These are phyloP conservation scores for Acromyrmex charruanus DNA, from an alignment of 1,140 invertebrate genomes.

Conservation along the genomic window DNA sequence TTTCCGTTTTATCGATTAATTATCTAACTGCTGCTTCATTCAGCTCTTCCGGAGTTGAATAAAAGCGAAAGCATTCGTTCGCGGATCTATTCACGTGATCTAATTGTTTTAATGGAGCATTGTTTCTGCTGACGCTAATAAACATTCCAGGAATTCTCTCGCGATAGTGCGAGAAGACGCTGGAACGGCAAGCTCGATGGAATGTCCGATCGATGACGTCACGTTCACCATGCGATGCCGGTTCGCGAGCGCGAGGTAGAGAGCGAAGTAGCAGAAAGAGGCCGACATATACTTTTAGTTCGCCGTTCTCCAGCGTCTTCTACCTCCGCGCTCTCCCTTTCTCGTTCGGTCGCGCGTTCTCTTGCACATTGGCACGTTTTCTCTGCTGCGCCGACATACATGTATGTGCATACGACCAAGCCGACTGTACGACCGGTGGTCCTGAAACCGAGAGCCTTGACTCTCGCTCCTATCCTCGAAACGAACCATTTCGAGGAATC, in stretches of 20 bases:
- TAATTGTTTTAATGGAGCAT: constrained; percentile 48
- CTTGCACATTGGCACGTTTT: constrained; percentile 51
- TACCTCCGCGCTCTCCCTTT: constrained; percentile 40
- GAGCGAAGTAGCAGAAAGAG: constrained; percentile 43
- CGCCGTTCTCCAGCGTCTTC: constrained; percentile 59
- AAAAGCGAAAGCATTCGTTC: constrained; percentile 15
- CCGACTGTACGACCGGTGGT: constrained; percentile 4
- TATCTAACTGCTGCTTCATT: background rate
- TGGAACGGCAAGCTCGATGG: constrained; percentile 68
- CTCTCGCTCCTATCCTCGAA: constrained; percentile 41
- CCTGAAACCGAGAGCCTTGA: constrained; percentile 62
- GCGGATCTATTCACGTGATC: constrained; percentile 1
- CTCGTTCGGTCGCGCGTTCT: constrained; percentile 26
- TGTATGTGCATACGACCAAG: background rate
- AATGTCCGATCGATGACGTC: constrained; percentile 81
- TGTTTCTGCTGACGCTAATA: constrained; percentile 46
- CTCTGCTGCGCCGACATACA: constrained; percentile 9
- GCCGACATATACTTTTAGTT: constrained; percentile 24
- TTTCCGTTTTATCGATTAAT: background rate
- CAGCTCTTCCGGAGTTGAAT: background rate
- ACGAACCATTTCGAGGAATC: constrained; percentile 3
- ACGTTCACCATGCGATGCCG: constrained; percentile 48
- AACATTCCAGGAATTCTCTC: constrained; percentile 45
- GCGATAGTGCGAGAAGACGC: constrained; percentile 36
- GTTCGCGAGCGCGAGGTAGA: constrained; percentile 31